A percentile compares a stretch with the other conserved stretches of the same genome.
These are phyloP conservation scores for Papilio protenor DNA, from an alignment of 2,888 invertebrate genomes.

Conservation along the genomic window DNA sequence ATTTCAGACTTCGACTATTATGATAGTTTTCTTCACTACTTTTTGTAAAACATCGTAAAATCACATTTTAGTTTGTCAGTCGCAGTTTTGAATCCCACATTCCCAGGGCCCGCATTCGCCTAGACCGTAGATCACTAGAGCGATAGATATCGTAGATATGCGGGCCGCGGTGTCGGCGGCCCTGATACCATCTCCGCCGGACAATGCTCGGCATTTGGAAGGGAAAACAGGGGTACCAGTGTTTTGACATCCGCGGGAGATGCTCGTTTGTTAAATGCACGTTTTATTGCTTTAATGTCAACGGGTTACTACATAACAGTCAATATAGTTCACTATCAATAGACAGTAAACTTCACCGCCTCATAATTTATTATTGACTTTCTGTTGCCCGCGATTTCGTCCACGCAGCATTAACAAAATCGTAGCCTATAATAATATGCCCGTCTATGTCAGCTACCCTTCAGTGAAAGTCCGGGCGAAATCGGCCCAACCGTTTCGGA, in stretches of 20 bases:
- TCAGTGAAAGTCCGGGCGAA: too few species aligned
- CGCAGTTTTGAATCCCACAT: conserved; percentile 16
- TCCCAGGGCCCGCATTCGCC: conserved; percentile 42
- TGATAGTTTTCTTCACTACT: too few species aligned
- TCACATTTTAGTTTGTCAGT: not conserved
- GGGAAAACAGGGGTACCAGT: conserved; percentile 48
- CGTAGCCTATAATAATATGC: too few species aligned
- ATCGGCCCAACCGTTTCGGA: too few species aligned
- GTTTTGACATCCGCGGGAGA: conserved; percentile 46
- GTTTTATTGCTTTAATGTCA: conserved; percentile 42
- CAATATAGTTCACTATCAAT: too few species aligned
- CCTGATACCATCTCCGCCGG: conserved; percentile 46
- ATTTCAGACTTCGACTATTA: too few species aligned
- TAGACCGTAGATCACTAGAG: conserved; percentile 47
- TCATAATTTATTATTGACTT: too few species aligned
- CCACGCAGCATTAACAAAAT: too few species aligned
- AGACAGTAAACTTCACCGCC: too few species aligned
- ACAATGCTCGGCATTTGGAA: conserved; percentile 46
- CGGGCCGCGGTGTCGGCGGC: conserved; percentile 46
- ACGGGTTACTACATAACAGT: not conserved
- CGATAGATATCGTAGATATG: conserved; percentile 47
- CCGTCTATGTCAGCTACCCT: too few species aligned
- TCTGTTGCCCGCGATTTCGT: too few species aligned
- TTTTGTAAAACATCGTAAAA: too few species aligned
- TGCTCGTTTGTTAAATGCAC: conserved; percentile 28